Evolutionary conservation across 2,113 vertebrate genomes (phyloP), one percentile per base, ranked within the genome.

Genomic region (Symphodus melops): DNA sequence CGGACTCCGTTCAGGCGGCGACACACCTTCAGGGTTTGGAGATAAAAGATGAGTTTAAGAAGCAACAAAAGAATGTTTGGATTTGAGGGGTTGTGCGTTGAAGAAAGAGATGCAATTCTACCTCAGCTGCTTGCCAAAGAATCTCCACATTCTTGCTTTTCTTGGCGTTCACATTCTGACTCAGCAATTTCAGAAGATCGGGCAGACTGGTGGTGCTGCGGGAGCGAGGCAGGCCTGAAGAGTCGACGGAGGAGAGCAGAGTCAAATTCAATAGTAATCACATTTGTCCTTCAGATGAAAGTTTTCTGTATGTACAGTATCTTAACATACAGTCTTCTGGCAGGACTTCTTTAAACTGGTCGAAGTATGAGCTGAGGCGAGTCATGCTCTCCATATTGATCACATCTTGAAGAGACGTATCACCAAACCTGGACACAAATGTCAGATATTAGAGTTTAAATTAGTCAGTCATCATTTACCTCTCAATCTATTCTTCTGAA

Each of bases 61-160:
- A 44, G 13, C 8, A n/a, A 59, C 4, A 33, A 3, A 3, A 1
- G 13, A 19, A 41, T 3, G 54, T 23, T 55, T 25, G 33, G 13
- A 37, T 63, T 7, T 42, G 8, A 6, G 1, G 10, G n/a, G 7
- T 33, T 5, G 10, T 39, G 0, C 5, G 1, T 51, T 12, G 20
- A 51, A 17, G 53, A 44, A 19, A 14, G 39, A 42, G 8, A 42
- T 49, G 19, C 20, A 19, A 17, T 23, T 28, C 9, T 94, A 99
- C 98, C 97, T 99, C 98, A n/a, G 98, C 98, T 36, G 98, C 97
- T 91, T 98, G 97, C 97, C 96, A 98, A 89, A 99, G 94, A 75
- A 99, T 98, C 91, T 99, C 98, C 62, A 99, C 98, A 9, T 99
- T 99, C 93, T 99, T 99, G 91, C 94, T 97, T 90, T 97, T 99